Evolutionary conservation across 2,888 invertebrate genomes (phyloP).

Genomic region (Ramazzottius varieornatus): DNA sequence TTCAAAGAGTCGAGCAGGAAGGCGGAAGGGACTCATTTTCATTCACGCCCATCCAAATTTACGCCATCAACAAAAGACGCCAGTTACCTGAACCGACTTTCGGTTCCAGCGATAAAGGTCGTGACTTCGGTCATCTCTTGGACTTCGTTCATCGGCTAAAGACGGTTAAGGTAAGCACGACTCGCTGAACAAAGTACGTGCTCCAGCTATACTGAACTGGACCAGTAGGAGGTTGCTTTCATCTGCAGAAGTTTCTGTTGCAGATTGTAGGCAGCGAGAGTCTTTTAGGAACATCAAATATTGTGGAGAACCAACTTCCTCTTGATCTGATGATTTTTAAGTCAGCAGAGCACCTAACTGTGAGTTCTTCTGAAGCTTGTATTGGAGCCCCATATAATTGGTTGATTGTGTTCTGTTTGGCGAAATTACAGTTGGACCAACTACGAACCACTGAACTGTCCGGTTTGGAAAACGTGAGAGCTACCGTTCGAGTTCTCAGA

Average conservation of each 20-base stretch:
- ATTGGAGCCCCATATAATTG: too few relatives aligned
- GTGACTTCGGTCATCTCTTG: not conserved
- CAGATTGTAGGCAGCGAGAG: not conserved
- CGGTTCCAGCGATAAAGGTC: not conserved
- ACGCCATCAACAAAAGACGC: not conserved
- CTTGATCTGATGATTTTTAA: slow-evolving; percentile 1
- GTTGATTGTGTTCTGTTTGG: too few relatives aligned
- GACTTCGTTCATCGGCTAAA: not conserved
- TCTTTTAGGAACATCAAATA: not conserved
- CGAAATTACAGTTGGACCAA: not conserved
- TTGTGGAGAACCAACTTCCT: not conserved
- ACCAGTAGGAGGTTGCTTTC: not conserved
- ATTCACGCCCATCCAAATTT: not conserved
- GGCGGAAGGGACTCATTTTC: not conserved
- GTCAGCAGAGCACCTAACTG: not conserved
- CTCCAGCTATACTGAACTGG: too few relatives aligned
- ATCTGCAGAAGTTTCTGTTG: not conserved
- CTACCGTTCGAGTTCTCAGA: not conserved
- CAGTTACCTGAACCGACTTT: not conserved
- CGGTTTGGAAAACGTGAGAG: not conserved
- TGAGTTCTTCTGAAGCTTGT: not conserved
- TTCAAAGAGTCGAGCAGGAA: not conserved
- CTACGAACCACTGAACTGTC: not conserved
- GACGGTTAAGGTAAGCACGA: not conserved
- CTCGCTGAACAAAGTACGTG: too few relatives aligned